Evolutionary conservation across 1,140 invertebrate species (phyloP).

Genomic region (Parasteatoda tepidariorum): DNA sequence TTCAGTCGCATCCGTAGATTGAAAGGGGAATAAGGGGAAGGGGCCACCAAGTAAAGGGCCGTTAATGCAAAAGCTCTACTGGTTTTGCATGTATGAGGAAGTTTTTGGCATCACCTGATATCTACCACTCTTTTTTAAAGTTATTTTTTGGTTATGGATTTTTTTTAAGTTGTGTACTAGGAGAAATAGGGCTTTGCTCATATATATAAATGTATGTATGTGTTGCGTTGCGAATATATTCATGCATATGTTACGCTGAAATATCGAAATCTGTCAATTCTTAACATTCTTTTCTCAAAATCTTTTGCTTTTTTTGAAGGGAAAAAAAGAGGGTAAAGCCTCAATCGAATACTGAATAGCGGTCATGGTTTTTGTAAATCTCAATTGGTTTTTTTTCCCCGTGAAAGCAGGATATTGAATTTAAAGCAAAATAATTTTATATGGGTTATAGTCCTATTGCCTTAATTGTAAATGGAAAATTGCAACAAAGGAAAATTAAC

Average conservation of each 20-base stretch:
- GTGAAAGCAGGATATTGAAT: too few species aligned
- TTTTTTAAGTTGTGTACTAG: background rate
- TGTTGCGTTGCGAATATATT: slow-evolving; percentile 33
- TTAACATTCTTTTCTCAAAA: background rate
- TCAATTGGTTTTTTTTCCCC: too few species aligned
- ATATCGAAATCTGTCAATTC: slow-evolving; percentile 24
- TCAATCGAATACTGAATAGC: too few species aligned
- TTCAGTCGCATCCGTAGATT: slow-evolving; percentile 41
- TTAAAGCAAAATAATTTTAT: too few species aligned
- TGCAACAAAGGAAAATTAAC: too few species aligned
- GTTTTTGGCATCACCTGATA: slow-evolving; percentile 50
- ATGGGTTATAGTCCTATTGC: too few species aligned
- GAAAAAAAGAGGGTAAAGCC: background rate
- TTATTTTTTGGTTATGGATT: slow-evolving; percentile 20
- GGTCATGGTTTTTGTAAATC: too few species aligned
- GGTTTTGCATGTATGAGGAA: slow-evolving; percentile 53
- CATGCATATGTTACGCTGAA: slow-evolving; percentile 25
- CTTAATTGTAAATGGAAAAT: too few species aligned
- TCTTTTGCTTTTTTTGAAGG: background rate
- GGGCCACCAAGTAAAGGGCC: background rate
- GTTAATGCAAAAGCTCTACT: slow-evolving; percentile 33
- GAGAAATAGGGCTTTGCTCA: too few species aligned
- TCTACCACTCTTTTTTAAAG: slow-evolving; percentile 7
- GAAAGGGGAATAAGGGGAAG: background rate
- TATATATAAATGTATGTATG: slow-evolving; percentile 20